Evolutionary conservation across 2,888 invertebrate species (phyloP).

Genomic region (Spodoptera exigua): DNA sequence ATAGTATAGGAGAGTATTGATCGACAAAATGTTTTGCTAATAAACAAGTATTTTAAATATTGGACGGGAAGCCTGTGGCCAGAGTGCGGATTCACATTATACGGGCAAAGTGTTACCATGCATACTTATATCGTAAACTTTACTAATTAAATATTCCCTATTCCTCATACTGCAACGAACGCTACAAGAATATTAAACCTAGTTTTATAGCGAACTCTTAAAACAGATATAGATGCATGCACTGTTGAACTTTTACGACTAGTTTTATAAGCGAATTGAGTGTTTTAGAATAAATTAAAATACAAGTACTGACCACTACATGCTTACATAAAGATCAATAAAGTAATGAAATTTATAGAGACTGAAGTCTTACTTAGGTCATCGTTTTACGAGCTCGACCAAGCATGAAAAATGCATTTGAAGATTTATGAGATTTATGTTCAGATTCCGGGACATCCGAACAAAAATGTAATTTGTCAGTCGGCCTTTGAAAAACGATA

Average conservation of each 20-base stretch:
- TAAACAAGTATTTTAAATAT: conserved; percentile 17
- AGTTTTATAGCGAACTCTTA: conserved; percentile 11
- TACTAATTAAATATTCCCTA: conserved; percentile 52
- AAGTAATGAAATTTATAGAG: conserved; percentile 53
- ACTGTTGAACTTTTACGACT: conserved; percentile 17
- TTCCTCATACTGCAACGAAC: conserved; percentile 41
- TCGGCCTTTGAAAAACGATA: conserved; percentile 63
- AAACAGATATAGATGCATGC: conserved; percentile 11
- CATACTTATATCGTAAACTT: conserved; percentile 49
- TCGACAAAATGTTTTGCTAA: conserved; percentile 1
- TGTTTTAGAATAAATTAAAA: conserved; percentile 5
- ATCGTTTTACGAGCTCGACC: conserved; percentile 74
- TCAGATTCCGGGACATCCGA: conserved; percentile 70
- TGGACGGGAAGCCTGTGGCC: conserved; percentile 10
- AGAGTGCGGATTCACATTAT: conserved; percentile 26
- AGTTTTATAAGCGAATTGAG: conserved; percentile 11
- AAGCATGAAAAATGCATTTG: conserved; percentile 78
- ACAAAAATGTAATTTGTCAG: conserved; percentile 78
- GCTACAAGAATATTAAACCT: conserved; percentile 47
- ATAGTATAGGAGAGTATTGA: background rate
- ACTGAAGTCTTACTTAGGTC: conserved; percentile 57
- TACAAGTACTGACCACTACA: background rate
- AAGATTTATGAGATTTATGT: conserved; percentile 75
- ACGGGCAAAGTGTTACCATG: conserved; percentile 30
- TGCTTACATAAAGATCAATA: conserved; percentile 10